Percentiles rank a stretch among this genome's conserved stretches.
Conservation (phyloP, 64 coral and sea anemone genomes). For the Montipora capricornis region DNA sequence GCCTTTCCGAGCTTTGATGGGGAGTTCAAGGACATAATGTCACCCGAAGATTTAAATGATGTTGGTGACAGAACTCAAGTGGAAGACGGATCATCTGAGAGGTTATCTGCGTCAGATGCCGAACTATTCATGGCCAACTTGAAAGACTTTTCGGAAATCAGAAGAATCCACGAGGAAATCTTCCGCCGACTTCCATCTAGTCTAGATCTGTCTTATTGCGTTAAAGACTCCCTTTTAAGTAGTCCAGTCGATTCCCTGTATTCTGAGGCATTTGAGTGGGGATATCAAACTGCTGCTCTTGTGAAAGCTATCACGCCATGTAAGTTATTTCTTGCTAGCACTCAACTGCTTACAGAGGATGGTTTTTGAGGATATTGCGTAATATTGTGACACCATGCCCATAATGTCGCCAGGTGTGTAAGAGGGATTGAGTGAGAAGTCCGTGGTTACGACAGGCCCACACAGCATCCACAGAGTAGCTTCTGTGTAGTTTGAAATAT, state of each 20-base stretch:
- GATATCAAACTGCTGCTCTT: slow-evolving; percentile 76
- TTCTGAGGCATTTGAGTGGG: slow-evolving; percentile 56
- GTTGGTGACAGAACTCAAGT: not conserved
- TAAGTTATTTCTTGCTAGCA: not conserved
- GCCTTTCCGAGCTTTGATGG: slow-evolving; percentile 90
- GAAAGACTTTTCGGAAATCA: slow-evolving; percentile 53
- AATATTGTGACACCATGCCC: too few species aligned
- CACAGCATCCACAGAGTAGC: too few species aligned
- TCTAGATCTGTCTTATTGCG: slow-evolving; percentile 9
- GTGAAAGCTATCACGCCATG: slow-evolving; percentile 24
- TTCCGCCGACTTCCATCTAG: slow-evolving; percentile 49
- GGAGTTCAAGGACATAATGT: slow-evolving; percentile 70
- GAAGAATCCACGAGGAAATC: slow-evolving; percentile 71
- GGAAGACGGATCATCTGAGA: not conserved
- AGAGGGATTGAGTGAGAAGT: too few species aligned
- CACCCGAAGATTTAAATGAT: slow-evolving; percentile 36
- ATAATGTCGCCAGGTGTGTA: too few species aligned
- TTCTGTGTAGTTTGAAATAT: too few species aligned
- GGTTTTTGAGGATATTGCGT: too few species aligned
- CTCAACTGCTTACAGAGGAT: too few species aligned
- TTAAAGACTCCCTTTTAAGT: not conserved
- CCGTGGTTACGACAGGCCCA: too few species aligned
- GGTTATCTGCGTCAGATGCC: slow-evolving; percentile 20
- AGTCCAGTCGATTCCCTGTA: slow-evolving; percentile 4
- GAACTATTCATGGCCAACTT: slow-evolving; percentile 65